These are phyloP conservation scores for Frankliniella intonsa DNA, from an alignment of 2,888 invertebrate species.

Conservation along the genomic window DNA sequence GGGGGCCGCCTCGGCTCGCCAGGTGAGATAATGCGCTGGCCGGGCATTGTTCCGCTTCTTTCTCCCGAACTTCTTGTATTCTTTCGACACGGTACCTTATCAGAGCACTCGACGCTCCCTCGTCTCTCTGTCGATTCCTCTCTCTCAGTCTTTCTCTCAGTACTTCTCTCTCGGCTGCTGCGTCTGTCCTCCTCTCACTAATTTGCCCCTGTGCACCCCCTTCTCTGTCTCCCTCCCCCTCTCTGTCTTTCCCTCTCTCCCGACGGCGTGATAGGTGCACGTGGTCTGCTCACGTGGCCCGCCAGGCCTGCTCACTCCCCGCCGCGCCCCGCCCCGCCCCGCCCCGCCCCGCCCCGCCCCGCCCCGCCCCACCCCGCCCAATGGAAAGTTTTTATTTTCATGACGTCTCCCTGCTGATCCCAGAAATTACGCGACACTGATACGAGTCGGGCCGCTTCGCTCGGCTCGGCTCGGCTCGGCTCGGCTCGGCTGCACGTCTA, in stretches of 20 bases:
- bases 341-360: background rate
- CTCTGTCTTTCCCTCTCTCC: background rate
- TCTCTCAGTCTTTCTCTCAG: background rate
- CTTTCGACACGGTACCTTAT: too few species aligned
- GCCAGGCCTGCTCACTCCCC: background rate
- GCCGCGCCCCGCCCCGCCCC: background rate
- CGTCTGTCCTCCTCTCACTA: background rate
- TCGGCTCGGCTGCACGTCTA: background rate
- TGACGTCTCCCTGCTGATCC: background rate
- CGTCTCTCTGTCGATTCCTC: background rate
- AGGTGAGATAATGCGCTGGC: background rate
- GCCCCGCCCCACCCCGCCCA: background rate
- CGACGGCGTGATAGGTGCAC: background rate
- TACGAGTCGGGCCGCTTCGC: background rate
- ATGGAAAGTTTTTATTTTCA: background rate
- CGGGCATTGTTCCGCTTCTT: background rate
- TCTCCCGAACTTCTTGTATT: background rate
- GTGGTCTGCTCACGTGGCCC: background rate
- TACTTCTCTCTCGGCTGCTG: background rate
- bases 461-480: background rate
- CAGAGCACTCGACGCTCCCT: too few species aligned
- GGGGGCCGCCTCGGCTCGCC: background rate
- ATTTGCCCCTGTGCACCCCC: too few species aligned
- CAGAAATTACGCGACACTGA: background rate
- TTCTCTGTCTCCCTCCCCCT: too few species aligned